Evolutionary conservation across 2,113 vertebrate genomes (phyloP).

Genomic region (Pelusios castaneus): DNA sequence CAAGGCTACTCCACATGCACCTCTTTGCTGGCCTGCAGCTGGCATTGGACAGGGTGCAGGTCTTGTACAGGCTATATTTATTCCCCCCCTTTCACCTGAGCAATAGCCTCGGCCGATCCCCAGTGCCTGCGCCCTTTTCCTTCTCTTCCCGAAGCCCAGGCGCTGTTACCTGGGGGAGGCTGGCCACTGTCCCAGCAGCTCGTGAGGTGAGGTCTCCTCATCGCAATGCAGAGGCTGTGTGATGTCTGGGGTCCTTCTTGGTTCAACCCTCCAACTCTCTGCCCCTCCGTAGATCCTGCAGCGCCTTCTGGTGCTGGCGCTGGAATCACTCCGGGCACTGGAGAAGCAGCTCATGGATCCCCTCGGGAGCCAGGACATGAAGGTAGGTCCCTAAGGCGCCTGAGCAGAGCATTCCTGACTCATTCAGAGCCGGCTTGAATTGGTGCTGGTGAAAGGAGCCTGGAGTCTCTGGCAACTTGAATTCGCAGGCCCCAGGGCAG

Average conservation of each 20-base stretch:
- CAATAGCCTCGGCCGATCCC: too few relatives aligned
- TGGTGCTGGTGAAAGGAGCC: not conserved
- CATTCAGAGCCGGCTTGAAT: not conserved
- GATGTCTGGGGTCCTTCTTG: fast-evolving
- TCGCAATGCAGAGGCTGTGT: not conserved
- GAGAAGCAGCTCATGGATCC: constrained; percentile 88
- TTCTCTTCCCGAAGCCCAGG: not conserved
- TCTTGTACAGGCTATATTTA: not conserved
- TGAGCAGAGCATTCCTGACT: not conserved
- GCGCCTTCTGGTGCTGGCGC: constrained; percentile 84
- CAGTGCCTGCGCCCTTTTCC: not conserved
- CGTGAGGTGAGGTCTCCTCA: not conserved
- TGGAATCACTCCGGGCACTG: constrained; percentile 83
- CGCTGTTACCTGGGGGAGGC: too few relatives aligned
- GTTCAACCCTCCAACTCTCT: not conserved
- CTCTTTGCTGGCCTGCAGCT: not conserved
- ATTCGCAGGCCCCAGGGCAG: too few relatives aligned
- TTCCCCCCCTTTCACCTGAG: not conserved
- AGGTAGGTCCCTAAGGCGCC: constrained; percentile 70
- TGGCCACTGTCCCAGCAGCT: not conserved
- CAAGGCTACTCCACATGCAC: not conserved
- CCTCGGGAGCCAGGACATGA: constrained; percentile 80
- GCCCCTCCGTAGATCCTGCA: constrained; percentile 85
- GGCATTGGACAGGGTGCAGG: not conserved
- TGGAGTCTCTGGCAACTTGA: too few relatives aligned